These are phyloP conservation scores for Addax nasomaculatus DNA, from an alignment of 2,113 vertebrate species.

Conservation along the genomic window DNA sequence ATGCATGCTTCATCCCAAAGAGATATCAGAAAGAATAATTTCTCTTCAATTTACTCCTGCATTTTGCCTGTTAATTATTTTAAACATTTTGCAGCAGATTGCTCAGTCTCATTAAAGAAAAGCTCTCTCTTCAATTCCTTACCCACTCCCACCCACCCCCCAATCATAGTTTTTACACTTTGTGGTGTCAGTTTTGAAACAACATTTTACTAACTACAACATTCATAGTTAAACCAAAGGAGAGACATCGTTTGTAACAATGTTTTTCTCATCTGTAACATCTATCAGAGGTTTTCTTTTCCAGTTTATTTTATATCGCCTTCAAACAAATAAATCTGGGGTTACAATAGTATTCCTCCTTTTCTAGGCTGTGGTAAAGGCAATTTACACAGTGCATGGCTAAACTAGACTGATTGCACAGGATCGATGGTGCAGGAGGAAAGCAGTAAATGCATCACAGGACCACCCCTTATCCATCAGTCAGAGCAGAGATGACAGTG, in stretches of 20 bases:
- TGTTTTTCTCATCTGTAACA: slow-evolving; percentile 38
- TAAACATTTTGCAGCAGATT: slow-evolving; percentile 30
- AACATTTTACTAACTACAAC: neutral
- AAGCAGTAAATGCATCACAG: neutral
- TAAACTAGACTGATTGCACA: slow-evolving; percentile 26
- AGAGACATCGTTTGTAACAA: neutral
- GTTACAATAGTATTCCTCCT: slow-evolving; percentile 45
- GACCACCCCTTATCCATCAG: slow-evolving; percentile 35
- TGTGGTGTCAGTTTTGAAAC: slow-evolving; percentile 2
- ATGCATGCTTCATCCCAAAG: slow-evolving; percentile 27
- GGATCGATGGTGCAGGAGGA: slow-evolving; percentile 36
- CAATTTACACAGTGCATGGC: neutral
- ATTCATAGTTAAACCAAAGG: neutral
- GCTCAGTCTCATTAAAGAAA: neutral
- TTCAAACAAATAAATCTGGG: slow-evolving; percentile 54
- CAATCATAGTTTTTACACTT: neutral
- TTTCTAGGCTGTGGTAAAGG: neutral
- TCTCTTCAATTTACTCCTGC: slow-evolving; percentile 32
- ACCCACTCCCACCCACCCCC: neutral
- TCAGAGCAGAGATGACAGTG: neutral
- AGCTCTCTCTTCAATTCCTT: neutral
- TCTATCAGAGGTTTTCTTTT: slow-evolving; percentile 17
- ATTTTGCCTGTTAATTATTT: slow-evolving; percentile 54
- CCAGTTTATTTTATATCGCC: slow-evolving; percentile 37
- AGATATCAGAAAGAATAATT: slow-evolving; percentile 40